Evolutionary conservation across 2,888 invertebrate genomes (phyloP), one percentile per base, ranked within the genome.

Genomic region (Melanchra persicariae): DNA sequence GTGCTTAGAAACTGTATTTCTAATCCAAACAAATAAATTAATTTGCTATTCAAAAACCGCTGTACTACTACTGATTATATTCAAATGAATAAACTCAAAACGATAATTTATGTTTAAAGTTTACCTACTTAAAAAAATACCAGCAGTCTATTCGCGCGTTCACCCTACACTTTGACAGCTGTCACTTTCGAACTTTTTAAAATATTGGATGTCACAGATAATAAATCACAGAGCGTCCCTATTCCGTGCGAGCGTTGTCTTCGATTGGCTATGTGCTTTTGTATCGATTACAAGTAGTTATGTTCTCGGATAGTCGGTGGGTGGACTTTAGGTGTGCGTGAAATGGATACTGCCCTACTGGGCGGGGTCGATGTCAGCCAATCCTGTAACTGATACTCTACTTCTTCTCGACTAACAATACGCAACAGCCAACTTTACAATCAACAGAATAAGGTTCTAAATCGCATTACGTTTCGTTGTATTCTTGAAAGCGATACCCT

Each of bases 381-480:
- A 96, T 96, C 96, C 92, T 94, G 95, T 95, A 96, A 95, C 91
- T 92, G 95, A 96, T 94, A 96, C 95, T 92, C 89, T 91, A 91
- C 92, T 94, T 94, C 94, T 94, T 94, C 91, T 91, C 83, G 79
- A 88, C 79, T 67, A 69, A 70, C 22, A 49, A 40, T 87, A 88
- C 76, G 37, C 55, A 2, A 91, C 86, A 87, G 62, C 10, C 72
- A 57, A 85, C 87, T 77, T 71, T 90, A 89, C 8, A 0, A 0
- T 0, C 0, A 0, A 3, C 0, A 0, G 0, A 0, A 26, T 85
- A 92, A 70, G 82, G 90, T 81, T 81, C 54, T 85, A 82, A 87
- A 79, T 90, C 52, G 70, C 17, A 54, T 47, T 30, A 40, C n/a
- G 10, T n/a, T 58, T 57, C 70, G 55, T 59, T 26, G 34, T 64